Conservation (phyloP, 2,113 vertebrate genomes). For the Malurus elegans region DNA sequence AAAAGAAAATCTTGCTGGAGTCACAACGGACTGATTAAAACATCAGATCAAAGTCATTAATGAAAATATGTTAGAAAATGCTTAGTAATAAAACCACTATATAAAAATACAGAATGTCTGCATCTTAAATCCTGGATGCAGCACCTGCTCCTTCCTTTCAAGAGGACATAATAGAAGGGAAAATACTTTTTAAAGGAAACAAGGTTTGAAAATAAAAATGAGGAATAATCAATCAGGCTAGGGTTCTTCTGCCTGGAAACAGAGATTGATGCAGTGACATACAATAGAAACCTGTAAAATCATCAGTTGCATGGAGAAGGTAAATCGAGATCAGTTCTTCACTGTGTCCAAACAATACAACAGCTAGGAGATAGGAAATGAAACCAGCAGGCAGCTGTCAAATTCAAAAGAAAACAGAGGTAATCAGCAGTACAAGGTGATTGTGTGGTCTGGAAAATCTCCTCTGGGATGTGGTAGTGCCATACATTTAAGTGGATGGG, state of each 20-base stretch:
- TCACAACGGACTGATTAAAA: not conserved
- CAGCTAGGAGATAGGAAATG: not conserved
- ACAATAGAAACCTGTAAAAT: not conserved
- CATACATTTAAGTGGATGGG: not conserved
- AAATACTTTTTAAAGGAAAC: not conserved
- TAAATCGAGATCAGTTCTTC: not conserved
- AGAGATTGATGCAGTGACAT: not conserved
- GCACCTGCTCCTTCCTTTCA: not conserved
- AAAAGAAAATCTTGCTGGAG: not conserved
- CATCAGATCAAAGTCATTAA: not conserved
- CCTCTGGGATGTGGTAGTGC: not conserved
- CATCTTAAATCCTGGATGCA: not conserved
- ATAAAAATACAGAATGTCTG: not conserved
- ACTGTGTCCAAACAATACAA: not conserved
- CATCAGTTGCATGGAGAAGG: not conserved
- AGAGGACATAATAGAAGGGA: not conserved
- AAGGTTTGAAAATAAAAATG: not conserved
- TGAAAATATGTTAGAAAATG: accelerated
- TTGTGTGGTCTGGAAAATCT: not conserved
- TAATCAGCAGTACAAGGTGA: not conserved
- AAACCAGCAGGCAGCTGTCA: not conserved
- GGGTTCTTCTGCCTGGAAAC: slow-evolving; percentile 25
- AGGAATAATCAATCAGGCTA: not conserved
- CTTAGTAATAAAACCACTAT: not conserved
- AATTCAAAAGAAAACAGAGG: not conserved